Percentiles rank a stretch among this genome's conserved stretches.
phyloP scores from a whole-genome alignment of 2,797 vertebrate genomes.

The Paguma larvata region DNA sequence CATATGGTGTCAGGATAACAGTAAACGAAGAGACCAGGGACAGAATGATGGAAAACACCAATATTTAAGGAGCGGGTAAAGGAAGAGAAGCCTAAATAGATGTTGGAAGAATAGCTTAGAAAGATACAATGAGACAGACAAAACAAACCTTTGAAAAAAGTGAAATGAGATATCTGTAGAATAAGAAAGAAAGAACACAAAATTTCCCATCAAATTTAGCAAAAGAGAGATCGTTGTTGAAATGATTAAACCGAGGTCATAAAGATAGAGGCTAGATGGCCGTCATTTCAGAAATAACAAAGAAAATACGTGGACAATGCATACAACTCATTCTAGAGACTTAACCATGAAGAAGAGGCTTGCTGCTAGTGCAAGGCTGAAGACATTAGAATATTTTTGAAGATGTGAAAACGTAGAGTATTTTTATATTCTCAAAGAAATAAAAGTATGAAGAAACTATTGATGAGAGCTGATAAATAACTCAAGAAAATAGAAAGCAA shows the following conservation, averaged over 20 bases:
- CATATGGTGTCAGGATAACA: not conserved
- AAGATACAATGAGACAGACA: not conserved
- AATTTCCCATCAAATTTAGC: not conserved
- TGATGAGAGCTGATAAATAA: not conserved
- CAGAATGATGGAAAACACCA: not conserved
- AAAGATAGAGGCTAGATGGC: not conserved
- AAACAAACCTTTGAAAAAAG: not conserved
- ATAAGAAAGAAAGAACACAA: not conserved
- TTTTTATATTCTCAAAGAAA: not conserved
- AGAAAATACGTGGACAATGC: not conserved
- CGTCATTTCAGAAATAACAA: not conserved
- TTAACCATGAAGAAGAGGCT: not conserved
- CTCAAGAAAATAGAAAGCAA: constrained; percentile 1
- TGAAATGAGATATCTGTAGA: not conserved
- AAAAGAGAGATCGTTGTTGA: not conserved
- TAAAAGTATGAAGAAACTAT: not conserved
- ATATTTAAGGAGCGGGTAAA: not conserved
- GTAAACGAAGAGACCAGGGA: not conserved
- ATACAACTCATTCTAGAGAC: not conserved
- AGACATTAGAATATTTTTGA: not conserved
- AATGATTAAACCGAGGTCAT: not conserved
- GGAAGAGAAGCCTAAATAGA: not conserved
- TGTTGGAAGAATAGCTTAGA: not conserved
- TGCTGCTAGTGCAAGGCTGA: not conserved
- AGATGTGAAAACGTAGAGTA: not conserved